phyloP scores from a whole-genome alignment of 2,113 vertebrate species.

The Embiotoca jacksoni region DNA sequence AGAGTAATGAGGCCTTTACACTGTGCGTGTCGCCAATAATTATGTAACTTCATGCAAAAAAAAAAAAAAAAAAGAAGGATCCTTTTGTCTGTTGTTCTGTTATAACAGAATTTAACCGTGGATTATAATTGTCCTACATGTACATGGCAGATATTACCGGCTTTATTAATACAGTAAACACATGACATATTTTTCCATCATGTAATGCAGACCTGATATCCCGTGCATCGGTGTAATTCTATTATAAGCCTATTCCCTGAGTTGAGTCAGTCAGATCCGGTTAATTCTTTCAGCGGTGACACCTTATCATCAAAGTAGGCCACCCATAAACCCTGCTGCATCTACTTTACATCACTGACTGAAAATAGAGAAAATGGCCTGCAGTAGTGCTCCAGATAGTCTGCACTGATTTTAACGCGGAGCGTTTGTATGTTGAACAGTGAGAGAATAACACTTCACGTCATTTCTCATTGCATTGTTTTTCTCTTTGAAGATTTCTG shows the following conservation, averaged over 20 bases:
- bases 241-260: conserved; percentile 61
- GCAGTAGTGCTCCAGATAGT: conserved; percentile 45
- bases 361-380: conserved; percentile 69
- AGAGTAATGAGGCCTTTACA: conserved; percentile 16
- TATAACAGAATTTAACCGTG: background rate
- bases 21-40: conserved; percentile 16
- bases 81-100: background rate
- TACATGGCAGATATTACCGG: background rate
- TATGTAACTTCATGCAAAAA: background rate
- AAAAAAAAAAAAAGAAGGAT: conserved; percentile 7
- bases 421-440: conserved; percentile 10
- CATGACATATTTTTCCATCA: conserved; percentile 10
- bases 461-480: conserved; percentile 30
- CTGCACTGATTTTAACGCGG: conserved; percentile 38
- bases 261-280: conserved; percentile 61
- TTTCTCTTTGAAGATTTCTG: conserved; percentile 84
- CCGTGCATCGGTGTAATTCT: conserved; percentile 46
- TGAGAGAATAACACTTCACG: background rate
- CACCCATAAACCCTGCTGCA: conserved; percentile 66
- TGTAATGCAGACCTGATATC: conserved; percentile 22
- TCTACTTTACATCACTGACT: conserved; percentile 63
- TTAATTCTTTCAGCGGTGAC: conserved; percentile 71
- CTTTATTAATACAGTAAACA: conserved; percentile 1
- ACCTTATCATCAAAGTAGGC: conserved; percentile 78
- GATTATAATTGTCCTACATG: background rate